Evolutionary conservation across 2,113 vertebrate species (phyloP), one percentile per base, ranked within the genome.

Genomic region (Pholis gunnellus): DNA sequence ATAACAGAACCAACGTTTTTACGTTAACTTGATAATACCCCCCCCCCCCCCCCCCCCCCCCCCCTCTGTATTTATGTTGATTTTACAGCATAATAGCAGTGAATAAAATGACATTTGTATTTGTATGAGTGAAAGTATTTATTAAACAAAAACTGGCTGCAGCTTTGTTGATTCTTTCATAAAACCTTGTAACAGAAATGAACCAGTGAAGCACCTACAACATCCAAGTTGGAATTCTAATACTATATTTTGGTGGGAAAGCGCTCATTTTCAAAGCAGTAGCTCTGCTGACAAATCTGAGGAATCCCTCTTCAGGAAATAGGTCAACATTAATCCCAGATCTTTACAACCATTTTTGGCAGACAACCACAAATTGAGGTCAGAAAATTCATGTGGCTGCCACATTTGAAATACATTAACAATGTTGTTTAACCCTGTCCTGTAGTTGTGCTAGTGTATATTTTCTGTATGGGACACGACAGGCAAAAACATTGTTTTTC

Each of bases 251-350:
- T 22, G 9, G 5, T 29, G 9, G 34, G 61, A 31, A 56, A 18
- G 10, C 2, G 0, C 38, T 78, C 15, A 25, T 46, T 36, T 59
- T 60, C 9, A 48, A 25, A 57, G 61, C 72, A 54, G 52, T 22
- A 34, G 48, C 34, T 46, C 61, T 38, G 61, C 75, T 73, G 79
- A 69, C 70, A 44, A 18, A 73, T 80, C 42, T 67, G 31, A 68
- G 79, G 72, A 81, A 81, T 72, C 52, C 38, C 50, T 56, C 18
- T 64, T 69, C 40, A 59, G 52, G 56, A 86, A 86, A 74, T 75
- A 74, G 74, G 72, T 84, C 70, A 73, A 79, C 63, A 75, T 46
- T 86, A 77, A 82, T 71, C 63, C 72, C 29, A 64, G 29, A 77
- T 75, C 54, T 73, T 63, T 72, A 63, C 36, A 81, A 60, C n/a